Percentiles rank a stretch among this genome's conserved stretches.
phyloP scores from a whole-genome alignment of 2,888 invertebrate genomes.

The Pherbina coryleti region DNA sequence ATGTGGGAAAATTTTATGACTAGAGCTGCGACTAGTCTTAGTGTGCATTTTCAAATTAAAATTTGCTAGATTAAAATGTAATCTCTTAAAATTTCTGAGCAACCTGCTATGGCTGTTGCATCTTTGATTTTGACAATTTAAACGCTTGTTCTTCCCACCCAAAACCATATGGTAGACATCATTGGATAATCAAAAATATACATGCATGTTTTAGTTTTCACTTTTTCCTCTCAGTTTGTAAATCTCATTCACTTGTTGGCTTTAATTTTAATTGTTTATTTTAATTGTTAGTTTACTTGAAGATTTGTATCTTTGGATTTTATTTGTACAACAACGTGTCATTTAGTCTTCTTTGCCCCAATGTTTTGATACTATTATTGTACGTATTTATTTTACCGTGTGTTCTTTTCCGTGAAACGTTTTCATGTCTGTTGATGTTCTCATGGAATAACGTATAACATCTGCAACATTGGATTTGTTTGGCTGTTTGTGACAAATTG shows the following conservation, averaged over 20 bases:
- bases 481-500: slow-evolving; percentile 9
- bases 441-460: neutral
- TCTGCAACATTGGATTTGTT: neutral
- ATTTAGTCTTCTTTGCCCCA: neutral
- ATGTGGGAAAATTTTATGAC: neutral
- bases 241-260: neutral
- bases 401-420: neutral
- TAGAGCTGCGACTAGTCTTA: neutral
- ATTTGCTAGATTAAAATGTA: too few relatives aligned
- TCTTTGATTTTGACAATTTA: neutral
- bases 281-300: neutral
- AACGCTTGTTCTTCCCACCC: neutral
- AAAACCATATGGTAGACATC: slow-evolving; percentile 15
- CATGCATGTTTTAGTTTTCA: neutral
- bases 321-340: slow-evolving; percentile 16
- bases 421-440: neutral
- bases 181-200: neutral
- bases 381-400: slow-evolving; percentile 3
- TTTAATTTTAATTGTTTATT: slow-evolving; percentile 8
- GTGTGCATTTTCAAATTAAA: neutral
- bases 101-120: neutral
- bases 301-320: neutral
- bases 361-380: slow-evolving; percentile 40
- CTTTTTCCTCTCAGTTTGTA: neutral
- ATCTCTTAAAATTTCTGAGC: too few relatives aligned